Evolutionary conservation across 2,113 vertebrate species (phyloP).

Genomic region (Sebastes schlegelii): DNA sequence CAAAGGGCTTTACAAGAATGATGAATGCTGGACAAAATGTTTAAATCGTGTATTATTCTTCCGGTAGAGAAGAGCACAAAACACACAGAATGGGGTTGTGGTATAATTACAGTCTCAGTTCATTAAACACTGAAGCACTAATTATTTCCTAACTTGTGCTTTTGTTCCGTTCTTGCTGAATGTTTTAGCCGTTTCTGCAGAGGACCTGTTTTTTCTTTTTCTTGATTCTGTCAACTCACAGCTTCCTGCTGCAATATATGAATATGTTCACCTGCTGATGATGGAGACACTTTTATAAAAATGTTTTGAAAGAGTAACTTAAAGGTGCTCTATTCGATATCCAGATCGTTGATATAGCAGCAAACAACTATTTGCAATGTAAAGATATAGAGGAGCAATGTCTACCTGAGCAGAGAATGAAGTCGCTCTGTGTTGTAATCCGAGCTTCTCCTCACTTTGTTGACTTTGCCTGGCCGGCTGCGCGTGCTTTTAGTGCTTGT

Average conservation of each 20-base stretch:
- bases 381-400: too few relatives aligned
- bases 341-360: too few relatives aligned
- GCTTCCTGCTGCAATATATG: neutral
- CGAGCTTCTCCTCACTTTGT: too few relatives aligned
- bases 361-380: too few relatives aligned
- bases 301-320: neutral
- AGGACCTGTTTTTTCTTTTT: neutral
- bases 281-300: neutral
- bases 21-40: slow-evolving; percentile 7
- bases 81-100: neutral
- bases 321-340: neutral
- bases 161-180: slow-evolving; percentile 1
- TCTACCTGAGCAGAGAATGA: too few relatives aligned
- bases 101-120: neutral
- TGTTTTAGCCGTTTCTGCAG: neutral
- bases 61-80: neutral
- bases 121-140: neutral
- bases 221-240: neutral
- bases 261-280: neutral
- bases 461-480: too few relatives aligned
- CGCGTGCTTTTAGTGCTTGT: too few relatives aligned
- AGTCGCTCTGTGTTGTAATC: too few relatives aligned
- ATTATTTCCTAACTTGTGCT: neutral
- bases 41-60: slow-evolving; percentile 1
- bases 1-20: neutral